Percentiles rank a stretch among this genome's conserved stretches.
Evolutionary conservation across 1,140 invertebrate species (phyloP).

Genomic region (Ceratina japonica): DNA sequence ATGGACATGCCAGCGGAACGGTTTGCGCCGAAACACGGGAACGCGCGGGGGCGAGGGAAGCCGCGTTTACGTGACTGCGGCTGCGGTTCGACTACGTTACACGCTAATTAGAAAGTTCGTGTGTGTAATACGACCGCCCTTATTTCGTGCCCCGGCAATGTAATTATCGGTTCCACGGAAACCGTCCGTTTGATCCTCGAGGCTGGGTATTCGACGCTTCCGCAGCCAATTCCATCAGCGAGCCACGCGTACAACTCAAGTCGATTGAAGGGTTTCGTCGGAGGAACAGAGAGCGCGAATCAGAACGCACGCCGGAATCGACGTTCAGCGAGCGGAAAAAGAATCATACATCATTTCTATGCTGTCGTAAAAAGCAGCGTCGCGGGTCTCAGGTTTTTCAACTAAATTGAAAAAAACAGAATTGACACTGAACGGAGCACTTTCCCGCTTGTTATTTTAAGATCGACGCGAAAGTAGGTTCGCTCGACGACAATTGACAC

Average conservation of each 20-base stretch:
- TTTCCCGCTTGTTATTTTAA: slow-evolving; percentile 2
- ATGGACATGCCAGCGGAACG: background rate
- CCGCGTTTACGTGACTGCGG: background rate
- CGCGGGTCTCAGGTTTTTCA: background rate
- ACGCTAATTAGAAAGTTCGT: slow-evolving; percentile 38
- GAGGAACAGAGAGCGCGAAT: no score
- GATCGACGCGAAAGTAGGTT: background rate
- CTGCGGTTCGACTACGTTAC: slow-evolving; percentile 9
- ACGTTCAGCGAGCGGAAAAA: no score
- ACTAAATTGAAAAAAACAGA: background rate
- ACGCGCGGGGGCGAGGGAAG: background rate
- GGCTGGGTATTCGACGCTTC: background rate
- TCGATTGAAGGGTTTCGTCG: background rate
- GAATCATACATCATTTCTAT: no score
- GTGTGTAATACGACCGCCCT: slow-evolving; percentile 19
- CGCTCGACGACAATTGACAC: slow-evolving; percentile 25
- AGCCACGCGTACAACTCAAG: background rate
- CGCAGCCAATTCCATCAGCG: background rate
- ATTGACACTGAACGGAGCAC: background rate
- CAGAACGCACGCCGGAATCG: no score
- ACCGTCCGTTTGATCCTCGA: slow-evolving; percentile 28
- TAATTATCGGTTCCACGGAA: slow-evolving; percentile 40
- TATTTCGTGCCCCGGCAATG: slow-evolving; percentile 19
- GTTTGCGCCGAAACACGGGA: background rate
- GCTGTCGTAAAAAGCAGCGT: no score